Conservation (phyloP, 1,140 invertebrate genomes). For the Condylostylus longicornis region DNA sequence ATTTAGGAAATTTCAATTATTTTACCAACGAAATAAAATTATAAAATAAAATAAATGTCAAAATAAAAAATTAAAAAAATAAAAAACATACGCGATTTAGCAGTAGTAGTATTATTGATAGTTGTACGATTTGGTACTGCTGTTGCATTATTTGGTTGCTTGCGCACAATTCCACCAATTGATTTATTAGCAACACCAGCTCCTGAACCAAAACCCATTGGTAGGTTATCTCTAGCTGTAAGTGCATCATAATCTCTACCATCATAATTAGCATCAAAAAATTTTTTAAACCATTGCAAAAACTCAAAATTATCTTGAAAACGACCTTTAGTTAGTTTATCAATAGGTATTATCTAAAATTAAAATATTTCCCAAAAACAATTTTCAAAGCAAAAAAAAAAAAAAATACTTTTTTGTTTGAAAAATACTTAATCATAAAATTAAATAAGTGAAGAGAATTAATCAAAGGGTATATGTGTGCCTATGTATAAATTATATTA, state of each 20-base stretch:
- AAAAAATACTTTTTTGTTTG: constrained; percentile 11
- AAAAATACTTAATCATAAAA: constrained; percentile 14
- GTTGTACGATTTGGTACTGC: constrained; percentile 37
- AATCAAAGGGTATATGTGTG: no score
- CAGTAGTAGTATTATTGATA: constrained; percentile 35
- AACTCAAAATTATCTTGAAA: constrained; percentile 99
- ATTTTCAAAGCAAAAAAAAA: constrained; percentile 34
- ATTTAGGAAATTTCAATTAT: no score
- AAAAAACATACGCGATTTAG: constrained; percentile 41
- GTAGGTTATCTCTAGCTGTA: constrained; percentile 64
- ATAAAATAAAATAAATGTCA: no score
- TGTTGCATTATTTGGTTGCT: no score
- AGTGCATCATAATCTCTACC: constrained; percentile 84
- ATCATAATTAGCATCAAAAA: constrained; percentile 95
- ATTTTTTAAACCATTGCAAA: constrained; percentile 99
- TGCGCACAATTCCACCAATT: no score
- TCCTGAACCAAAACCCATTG: constrained; percentile 49
- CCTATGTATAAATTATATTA: no score
- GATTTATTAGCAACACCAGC: constrained; percentile 37
- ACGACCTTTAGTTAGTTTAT: constrained; percentile 81
- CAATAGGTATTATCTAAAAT: constrained; percentile 72
- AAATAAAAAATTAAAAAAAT: no score
- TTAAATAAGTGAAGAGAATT: no score
- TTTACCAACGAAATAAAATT: no score
- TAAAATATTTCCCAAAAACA: constrained; percentile 30